phyloP scores from a whole-genome alignment of 2,888 invertebrate genomes.

The Conops quadrifasciatus region DNA sequence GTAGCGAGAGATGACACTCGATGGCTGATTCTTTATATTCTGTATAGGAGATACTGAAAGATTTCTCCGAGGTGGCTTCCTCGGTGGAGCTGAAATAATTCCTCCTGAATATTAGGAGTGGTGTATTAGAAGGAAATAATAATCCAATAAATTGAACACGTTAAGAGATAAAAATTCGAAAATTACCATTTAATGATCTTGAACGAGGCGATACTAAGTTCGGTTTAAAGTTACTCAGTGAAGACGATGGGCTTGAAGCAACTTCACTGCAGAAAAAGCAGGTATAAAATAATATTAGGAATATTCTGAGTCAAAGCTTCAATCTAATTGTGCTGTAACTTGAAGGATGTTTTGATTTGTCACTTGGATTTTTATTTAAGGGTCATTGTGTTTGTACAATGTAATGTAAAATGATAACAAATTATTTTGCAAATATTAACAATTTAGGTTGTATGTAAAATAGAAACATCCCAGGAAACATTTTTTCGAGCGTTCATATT shows the following conservation, averaged over 20 bases:
- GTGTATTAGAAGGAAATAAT: background rate
- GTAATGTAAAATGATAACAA: no score
- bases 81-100: conserved; percentile 73
- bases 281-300: no score
- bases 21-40: conserved; percentile 56
- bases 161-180: conserved; percentile 15
- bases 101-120: conserved; percentile 45
- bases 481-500: no score
- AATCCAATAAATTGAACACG: conserved; percentile 11
- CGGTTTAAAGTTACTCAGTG: conserved; percentile 62
- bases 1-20: conserved; percentile 52
- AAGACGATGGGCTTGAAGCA: conserved; percentile 61
- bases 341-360: no score
- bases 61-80: conserved; percentile 88
- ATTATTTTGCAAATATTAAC: no score
- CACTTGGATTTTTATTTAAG: no score
- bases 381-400: no score
- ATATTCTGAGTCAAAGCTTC: no score
- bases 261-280: conserved; percentile 51
- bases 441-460: no score
- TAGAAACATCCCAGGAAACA: no score
- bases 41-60: conserved; percentile 88
- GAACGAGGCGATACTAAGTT: conserved; percentile 59
- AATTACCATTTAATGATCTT: conserved; percentile 54
- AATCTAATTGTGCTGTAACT: no score